A percentile compares a stretch with the other conserved stretches of the same genome.
phyloP scores from a whole-genome alignment of 2,888 invertebrate genomes.

The Leptinotarsa rubiginosa region DNA sequence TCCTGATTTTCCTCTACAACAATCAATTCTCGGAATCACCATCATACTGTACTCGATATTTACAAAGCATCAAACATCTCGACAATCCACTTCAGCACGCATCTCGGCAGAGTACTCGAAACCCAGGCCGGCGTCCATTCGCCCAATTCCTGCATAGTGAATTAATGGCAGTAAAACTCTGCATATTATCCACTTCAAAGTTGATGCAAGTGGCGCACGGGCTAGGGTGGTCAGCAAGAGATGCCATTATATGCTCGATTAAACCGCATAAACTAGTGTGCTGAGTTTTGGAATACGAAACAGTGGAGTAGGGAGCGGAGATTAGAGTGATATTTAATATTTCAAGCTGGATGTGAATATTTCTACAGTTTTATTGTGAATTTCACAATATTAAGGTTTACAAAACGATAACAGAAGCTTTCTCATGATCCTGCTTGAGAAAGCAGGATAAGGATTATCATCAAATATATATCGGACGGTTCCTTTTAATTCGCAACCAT shows the following conservation, averaged over 20 bases:
- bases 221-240: conserved; percentile 59
- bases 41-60: neutral
- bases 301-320: conserved; percentile 37
- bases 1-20: neutral
- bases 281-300: conserved; percentile 58
- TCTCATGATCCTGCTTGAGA: no score
- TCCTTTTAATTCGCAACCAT: no score
- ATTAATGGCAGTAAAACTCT: conserved; percentile 58
- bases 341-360: no score
- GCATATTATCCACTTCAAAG: conserved; percentile 55
- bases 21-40: neutral
- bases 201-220: conserved; percentile 53
- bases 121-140: neutral
- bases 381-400: no score
- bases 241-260: conserved; percentile 63
- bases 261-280: conserved; percentile 61
- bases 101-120: neutral
- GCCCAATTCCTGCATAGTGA: conserved; percentile 35
- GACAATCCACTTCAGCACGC: neutral
- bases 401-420: no score
- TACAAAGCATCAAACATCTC: neutral
- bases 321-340: neutral
- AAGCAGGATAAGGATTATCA: no score
- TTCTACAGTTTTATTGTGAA: no score
- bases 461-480: no score